Evolutionary conservation across 2,888 invertebrate genomes (phyloP).

Genomic region (Patella depressa): DNA sequence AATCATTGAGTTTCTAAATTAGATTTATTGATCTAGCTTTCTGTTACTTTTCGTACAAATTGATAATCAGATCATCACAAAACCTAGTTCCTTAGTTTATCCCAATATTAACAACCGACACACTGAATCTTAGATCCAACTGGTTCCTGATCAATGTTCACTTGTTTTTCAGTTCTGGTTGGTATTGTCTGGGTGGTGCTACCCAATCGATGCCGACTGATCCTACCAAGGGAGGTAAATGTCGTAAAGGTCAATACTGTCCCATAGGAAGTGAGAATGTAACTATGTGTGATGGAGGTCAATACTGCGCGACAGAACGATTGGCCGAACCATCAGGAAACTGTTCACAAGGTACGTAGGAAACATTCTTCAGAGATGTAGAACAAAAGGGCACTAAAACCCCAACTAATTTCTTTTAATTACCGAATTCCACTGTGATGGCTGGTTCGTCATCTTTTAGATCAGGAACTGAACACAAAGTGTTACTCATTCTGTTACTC

Average conservation of each 20-base stretch:
- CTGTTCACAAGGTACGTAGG: constrained; percentile 59
- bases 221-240: constrained; percentile 57
- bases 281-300: constrained; percentile 59
- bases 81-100: not conserved
- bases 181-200: constrained; percentile 63
- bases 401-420: too few relatives aligned
- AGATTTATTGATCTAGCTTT: too few relatives aligned
- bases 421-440: too few relatives aligned
- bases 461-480: too few relatives aligned
- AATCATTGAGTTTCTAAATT: too few relatives aligned
- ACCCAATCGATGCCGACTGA: constrained; percentile 57
- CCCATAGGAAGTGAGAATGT: constrained; percentile 60
- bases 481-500: too few relatives aligned
- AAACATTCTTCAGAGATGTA: too few relatives aligned
- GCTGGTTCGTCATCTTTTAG: too few relatives aligned
- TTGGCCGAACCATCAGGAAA: constrained; percentile 52
- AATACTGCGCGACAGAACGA: constrained; percentile 57
- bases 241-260: constrained; percentile 60
- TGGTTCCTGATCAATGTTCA: too few relatives aligned
- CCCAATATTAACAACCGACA: not conserved
- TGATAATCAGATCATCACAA: not conserved
- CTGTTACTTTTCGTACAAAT: too few relatives aligned
- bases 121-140: not conserved
- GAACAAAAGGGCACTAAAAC: too few relatives aligned
- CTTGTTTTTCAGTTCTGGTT: constrained; percentile 55